A percentile compares a stretch with the other conserved stretches of the same genome.
phyloP scores from a whole-genome alignment of 2,888 invertebrate species.

The Lottia scabra region DNA sequence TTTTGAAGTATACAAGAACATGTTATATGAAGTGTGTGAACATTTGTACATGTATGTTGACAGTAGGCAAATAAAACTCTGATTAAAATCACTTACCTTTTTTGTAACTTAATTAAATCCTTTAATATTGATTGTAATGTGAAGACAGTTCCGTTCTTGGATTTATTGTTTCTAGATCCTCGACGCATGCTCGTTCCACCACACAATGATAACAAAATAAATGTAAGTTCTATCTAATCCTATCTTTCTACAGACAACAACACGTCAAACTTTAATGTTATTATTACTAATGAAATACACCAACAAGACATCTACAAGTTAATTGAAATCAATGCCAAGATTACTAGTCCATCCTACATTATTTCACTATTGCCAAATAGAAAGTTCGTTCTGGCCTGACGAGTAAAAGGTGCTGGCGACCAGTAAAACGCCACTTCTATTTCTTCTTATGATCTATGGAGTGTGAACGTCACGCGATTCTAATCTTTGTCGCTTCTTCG shows the following conservation, averaged over 20 bases:
- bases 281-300: too few species aligned
- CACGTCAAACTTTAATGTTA: too few species aligned
- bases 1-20: too few species aligned
- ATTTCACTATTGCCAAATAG: not conserved
- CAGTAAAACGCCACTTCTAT: not conserved
- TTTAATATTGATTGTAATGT: not conserved
- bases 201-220: too few species aligned
- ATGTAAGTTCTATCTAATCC: too few species aligned
- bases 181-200: conserved; percentile 5
- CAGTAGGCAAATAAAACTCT: too few species aligned
- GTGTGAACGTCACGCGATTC: conserved; percentile 2
- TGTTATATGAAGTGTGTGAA: too few species aligned
- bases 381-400: not conserved
- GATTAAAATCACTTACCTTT: not conserved
- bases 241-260: too few species aligned
- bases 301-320: too few species aligned
- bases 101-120: not conserved
- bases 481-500: not conserved
- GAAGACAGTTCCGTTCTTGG: conserved; percentile 1
- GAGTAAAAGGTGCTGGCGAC: not conserved
- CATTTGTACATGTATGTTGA: too few species aligned
- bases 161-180: not conserved
- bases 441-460: not conserved
- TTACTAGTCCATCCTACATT: too few species aligned
- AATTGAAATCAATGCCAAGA: too few species aligned